Conservation (phyloP, 2,113 vertebrate genomes). For the Jacana jacana region DNA sequence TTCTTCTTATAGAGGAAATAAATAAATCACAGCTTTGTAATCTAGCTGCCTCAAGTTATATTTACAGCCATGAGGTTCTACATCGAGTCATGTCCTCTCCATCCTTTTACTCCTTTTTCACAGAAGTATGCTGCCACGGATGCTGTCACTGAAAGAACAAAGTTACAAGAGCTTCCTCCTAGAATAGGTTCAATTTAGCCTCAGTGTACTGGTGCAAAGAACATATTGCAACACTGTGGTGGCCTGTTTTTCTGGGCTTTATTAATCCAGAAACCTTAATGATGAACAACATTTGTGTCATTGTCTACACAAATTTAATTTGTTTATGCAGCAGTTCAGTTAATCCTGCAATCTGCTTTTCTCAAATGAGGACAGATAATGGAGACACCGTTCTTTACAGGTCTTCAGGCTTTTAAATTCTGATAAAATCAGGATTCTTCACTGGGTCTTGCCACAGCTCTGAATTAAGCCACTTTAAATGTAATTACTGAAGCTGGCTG, state of each 20-base stretch:
- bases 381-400: slow-evolving; percentile 84
- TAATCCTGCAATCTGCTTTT: slow-evolving; percentile 87
- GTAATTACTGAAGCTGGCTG: slow-evolving; percentile 92
- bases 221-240: slow-evolving; percentile 62
- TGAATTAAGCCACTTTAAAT: slow-evolving; percentile 92
- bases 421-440: slow-evolving; percentile 97
- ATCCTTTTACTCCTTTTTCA: neutral
- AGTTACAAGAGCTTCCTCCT: slow-evolving; percentile 12
- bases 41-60: neutral
- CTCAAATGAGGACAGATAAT: slow-evolving; percentile 85
- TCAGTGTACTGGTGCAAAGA: slow-evolving; percentile 12
- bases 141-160: slow-evolving; percentile 15
- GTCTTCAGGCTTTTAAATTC: slow-evolving; percentile 88
- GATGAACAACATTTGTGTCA: slow-evolving; percentile 86
- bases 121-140: neutral
- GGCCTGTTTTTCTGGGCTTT: slow-evolving; percentile 82
- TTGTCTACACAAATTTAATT: slow-evolving; percentile 88
- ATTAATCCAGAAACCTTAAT: slow-evolving; percentile 84
- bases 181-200: slow-evolving; percentile 37
- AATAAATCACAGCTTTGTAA: neutral
- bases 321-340: slow-evolving; percentile 88
- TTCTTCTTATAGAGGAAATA: neutral
- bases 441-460: slow-evolving; percentile 91
- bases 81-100: neutral
- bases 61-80: neutral